Percentiles rank a stretch among this genome's conserved stretches.
These are phyloP conservation scores for Nomada flava DNA, from an alignment of 2,888 invertebrate genomes.

Conservation along the genomic window DNA sequence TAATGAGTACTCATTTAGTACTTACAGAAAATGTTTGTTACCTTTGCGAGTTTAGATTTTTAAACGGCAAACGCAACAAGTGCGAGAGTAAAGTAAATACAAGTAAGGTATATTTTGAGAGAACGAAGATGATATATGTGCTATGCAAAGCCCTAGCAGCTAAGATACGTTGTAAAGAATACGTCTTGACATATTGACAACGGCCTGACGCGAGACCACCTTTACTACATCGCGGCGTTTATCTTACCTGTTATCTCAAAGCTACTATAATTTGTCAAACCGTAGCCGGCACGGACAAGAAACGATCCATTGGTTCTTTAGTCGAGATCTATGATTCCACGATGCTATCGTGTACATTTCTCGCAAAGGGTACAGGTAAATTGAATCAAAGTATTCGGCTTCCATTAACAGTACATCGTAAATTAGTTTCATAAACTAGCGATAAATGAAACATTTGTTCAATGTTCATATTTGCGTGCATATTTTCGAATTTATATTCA, in stretches of 20 bases:
- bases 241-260: slow-evolving; percentile 67
- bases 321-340: neutral
- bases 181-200: slow-evolving; percentile 71
- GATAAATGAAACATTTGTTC: no score
- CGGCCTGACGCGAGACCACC: slow-evolving; percentile 74
- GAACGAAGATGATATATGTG: slow-evolving; percentile 42
- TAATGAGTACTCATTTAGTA: no score
- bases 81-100: neutral
- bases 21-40: no score
- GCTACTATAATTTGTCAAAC: slow-evolving; percentile 77
- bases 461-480: neutral
- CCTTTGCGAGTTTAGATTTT: no score
- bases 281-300: slow-evolving; percentile 56
- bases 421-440: no score
- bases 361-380: no score
- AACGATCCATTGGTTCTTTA: slow-evolving; percentile 47
- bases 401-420: no score
- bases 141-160: slow-evolving; percentile 15
- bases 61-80: neutral
- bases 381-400: no score
- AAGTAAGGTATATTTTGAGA: slow-evolving; percentile 33
- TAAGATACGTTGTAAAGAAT: slow-evolving; percentile 35
- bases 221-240: slow-evolving; percentile 64
- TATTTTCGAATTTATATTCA: neutral
- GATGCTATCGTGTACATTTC: neutral